phyloP scores from a whole-genome alignment of 1,140 invertebrate species.

The Drusus annulatus region DNA sequence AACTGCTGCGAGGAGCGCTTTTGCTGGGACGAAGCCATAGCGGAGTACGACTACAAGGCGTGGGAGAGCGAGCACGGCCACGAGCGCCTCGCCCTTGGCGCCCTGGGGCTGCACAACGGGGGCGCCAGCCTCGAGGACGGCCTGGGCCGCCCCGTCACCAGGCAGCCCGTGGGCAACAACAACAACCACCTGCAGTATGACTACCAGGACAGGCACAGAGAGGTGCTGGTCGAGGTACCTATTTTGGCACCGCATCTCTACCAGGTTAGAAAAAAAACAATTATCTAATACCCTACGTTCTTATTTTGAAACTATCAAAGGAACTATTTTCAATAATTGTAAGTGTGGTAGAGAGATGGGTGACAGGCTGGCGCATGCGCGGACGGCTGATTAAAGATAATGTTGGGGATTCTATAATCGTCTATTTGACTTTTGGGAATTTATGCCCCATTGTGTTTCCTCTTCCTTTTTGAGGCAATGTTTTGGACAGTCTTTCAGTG shows the following conservation, averaged over 20 bases:
- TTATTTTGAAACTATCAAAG: no score
- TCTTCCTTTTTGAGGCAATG: no score
- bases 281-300: no score
- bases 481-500: no score
- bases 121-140: conserved; percentile 63
- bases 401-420: no score
- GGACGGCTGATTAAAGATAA: no score
- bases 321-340: no score
- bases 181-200: conserved; percentile 20
- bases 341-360: no score
- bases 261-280: conserved; percentile 63
- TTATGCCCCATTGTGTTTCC: no score
- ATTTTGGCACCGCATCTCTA: conserved; percentile 68
- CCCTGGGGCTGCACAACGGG: conserved; percentile 64
- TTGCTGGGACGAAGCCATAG: conserved; percentile 75
- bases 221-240: conserved; percentile 66
- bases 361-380: no score
- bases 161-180: conserved; percentile 61
- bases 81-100: neutral
- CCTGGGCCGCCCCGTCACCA: conserved; percentile 65
- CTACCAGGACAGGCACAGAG: conserved; percentile 31
- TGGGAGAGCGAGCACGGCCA: conserved; percentile 54
- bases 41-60: conserved; percentile 60
- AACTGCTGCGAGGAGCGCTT: conserved; percentile 75
- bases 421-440: no score